phyloP scores from a whole-genome alignment of 2,797 vertebrate species.

The Capromys pilorides region DNA sequence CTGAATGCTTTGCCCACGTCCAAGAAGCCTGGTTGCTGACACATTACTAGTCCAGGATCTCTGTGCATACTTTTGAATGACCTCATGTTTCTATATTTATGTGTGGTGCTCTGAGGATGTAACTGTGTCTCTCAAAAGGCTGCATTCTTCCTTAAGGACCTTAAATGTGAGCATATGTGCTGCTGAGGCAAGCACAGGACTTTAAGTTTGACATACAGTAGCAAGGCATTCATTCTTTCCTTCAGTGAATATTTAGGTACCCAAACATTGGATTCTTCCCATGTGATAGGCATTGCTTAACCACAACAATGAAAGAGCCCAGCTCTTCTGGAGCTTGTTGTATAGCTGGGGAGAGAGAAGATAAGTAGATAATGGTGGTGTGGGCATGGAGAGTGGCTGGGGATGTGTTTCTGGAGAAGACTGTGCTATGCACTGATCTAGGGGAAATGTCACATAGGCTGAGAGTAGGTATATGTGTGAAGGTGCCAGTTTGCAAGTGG shows the following conservation, averaged over 20 bases:
- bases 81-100: not conserved
- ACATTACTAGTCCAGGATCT: not conserved
- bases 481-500: not conserved
- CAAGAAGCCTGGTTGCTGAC: not conserved
- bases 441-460: not conserved
- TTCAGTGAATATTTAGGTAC: not conserved
- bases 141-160: not conserved
- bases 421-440: not conserved
- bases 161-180: not conserved
- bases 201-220: not conserved
- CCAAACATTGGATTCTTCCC: not conserved
- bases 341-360: not conserved
- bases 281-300: not conserved
- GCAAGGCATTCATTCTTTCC: not conserved
- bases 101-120: not conserved
- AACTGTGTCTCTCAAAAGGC: not conserved
- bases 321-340: not conserved
- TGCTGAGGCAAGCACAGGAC: not conserved
- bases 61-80: not conserved
- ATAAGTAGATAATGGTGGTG: not conserved
- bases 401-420: not conserved
- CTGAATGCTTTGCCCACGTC: not conserved
- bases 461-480: not conserved
- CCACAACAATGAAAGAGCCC: not conserved
- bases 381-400: not conserved